phyloP scores from a whole-genome alignment of 2,888 invertebrate species.

The Eugnorisma glareosa region DNA sequence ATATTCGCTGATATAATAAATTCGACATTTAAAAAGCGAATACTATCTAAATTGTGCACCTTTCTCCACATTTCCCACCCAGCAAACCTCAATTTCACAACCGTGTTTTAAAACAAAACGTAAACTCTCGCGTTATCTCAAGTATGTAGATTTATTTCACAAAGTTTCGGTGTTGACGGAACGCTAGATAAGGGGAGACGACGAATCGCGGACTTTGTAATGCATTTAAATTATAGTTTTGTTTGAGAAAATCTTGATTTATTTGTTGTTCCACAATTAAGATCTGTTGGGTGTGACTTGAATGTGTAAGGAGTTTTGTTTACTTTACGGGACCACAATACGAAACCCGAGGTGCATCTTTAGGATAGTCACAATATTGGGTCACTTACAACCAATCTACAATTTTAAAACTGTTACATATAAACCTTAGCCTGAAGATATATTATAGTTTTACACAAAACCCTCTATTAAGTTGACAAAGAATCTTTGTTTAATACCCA shows the following conservation, averaged over 20 bases:
- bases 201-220: constrained; percentile 74
- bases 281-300: constrained; percentile 29
- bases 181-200: constrained; percentile 68
- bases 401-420: too few species aligned
- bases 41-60: neutral
- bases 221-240: constrained; percentile 74
- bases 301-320: constrained; percentile 22
- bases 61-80: neutral
- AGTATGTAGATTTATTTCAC: constrained; percentile 76
- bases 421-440: too few species aligned
- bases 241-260: constrained; percentile 54
- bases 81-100: constrained; percentile 27
- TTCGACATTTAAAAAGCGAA: neutral
- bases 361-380: too few species aligned
- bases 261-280: constrained; percentile 48
- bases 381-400: too few species aligned
- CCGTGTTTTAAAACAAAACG: constrained; percentile 48
- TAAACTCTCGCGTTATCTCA: constrained; percentile 62
- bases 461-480: too few species aligned
- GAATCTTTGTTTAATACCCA: too few species aligned
- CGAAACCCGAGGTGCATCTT: neutral
- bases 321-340: neutral
- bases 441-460: too few species aligned
- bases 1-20: neutral
- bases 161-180: constrained; percentile 69